Percentiles rank a stretch among this genome's conserved stretches.
Conservation (phyloP, 2,888 invertebrate species). For the Eilema depressum region DNA sequence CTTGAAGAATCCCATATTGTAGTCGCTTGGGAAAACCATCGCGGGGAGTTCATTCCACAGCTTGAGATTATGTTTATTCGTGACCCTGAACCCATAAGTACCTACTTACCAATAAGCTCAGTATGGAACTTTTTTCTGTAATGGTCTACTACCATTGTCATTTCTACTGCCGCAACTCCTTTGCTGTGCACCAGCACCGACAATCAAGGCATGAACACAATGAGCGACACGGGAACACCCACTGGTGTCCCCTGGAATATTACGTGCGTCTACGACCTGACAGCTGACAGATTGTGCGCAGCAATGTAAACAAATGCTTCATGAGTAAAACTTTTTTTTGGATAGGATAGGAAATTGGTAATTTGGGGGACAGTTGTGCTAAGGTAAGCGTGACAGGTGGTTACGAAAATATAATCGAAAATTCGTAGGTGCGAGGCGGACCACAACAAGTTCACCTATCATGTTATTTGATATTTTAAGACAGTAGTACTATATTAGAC, state of each 20-base stretch:
- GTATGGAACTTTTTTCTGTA: not conserved
- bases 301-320: not conserved
- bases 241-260: not conserved
- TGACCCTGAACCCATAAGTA: not conserved
- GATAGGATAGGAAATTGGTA: not conserved
- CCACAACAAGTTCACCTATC: not conserved
- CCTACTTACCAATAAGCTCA: not conserved
- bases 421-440: not conserved
- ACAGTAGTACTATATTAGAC: not conserved
- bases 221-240: too few relatives aligned
- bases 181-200: too few relatives aligned
- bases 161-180: too few relatives aligned
- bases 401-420: not conserved
- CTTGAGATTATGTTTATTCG: not conserved
- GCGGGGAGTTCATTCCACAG: too few relatives aligned
- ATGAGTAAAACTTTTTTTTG: not conserved
- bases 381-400: slow-evolving; percentile 2
- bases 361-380: not conserved
- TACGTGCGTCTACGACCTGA: not conserved
- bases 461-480: not conserved
- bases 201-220: too few relatives aligned
- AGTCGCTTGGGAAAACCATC: too few relatives aligned
- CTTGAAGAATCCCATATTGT: too few relatives aligned
- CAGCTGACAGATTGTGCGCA: not conserved
- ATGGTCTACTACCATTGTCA: too few relatives aligned